These are phyloP conservation scores for Agrotis exclamationis DNA, from an alignment of 2,888 invertebrate genomes.

Conservation along the genomic window DNA sequence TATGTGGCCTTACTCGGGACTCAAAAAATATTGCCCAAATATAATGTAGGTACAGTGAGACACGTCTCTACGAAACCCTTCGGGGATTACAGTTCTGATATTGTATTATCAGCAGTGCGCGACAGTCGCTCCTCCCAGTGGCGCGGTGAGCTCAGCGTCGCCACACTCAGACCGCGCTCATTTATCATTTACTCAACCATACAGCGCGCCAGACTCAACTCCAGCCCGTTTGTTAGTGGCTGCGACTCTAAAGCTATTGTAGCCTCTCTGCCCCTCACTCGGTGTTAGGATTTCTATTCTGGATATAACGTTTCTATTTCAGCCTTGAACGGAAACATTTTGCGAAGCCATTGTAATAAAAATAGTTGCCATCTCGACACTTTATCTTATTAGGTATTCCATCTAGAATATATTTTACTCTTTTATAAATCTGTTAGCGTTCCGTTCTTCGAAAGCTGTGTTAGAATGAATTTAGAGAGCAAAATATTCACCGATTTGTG, in stretches of 20 bases:
- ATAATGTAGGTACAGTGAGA: not conserved
- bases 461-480: not conserved
- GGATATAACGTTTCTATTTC: slow-evolving; percentile 33
- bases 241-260: slow-evolving; percentile 45
- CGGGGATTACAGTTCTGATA: not conserved
- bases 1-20: not conserved
- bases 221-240: slow-evolving; percentile 45
- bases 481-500: not conserved
- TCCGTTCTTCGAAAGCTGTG: not conserved
- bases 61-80: not conserved
- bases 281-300: slow-evolving; percentile 29
- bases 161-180: slow-evolving; percentile 41
- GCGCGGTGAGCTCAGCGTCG: slow-evolving; percentile 8
- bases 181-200: slow-evolving; percentile 56
- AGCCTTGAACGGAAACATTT: slow-evolving; percentile 29
- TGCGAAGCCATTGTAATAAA: slow-evolving; percentile 12
- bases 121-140: not conserved
- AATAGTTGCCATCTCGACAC: slow-evolving; percentile 7
- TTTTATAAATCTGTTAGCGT: not conserved
- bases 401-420: slow-evolving; percentile 1
- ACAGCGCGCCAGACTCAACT: slow-evolving; percentile 50
- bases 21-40: not conserved
- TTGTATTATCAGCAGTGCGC: not conserved
- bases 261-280: slow-evolving; percentile 26
- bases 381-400: slow-evolving; percentile 5